phyloP scores from a whole-genome alignment of 1,140 invertebrate genomes.

The Bombyx mori region ASM3026992v2 NC_085116.1:8252001-8252500 shows the following conservation, averaged over 20 bases:
- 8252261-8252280: conserved; percentile 52
- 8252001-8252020: conserved; percentile 42
- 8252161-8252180: conserved; percentile 44
- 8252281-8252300: conserved; percentile 64
- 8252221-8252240: conserved; percentile 34
- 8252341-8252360: conserved; percentile 29
- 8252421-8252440: conserved; percentile 24
- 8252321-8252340: conserved; percentile 45
- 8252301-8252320: conserved; percentile 63
- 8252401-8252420: neutral
- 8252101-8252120: conserved; percentile 66
- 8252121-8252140: conserved; percentile 12
- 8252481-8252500: conserved; percentile 52
- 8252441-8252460: conserved; percentile 60
- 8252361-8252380: no score
- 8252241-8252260: conserved; percentile 43
- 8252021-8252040: conserved; percentile 53
- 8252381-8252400: no score
- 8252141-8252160: conserved; percentile 54
- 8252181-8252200: conserved; percentile 63
- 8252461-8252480: conserved; percentile 67
- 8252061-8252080: conserved; percentile 65
- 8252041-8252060: conserved; percentile 65
- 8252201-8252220: conserved; percentile 46
- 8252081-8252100: conserved; percentile 63